phyloP scores from a whole-genome alignment of 2,888 invertebrate species.

The Pyrochroa serraticornis region DNA sequence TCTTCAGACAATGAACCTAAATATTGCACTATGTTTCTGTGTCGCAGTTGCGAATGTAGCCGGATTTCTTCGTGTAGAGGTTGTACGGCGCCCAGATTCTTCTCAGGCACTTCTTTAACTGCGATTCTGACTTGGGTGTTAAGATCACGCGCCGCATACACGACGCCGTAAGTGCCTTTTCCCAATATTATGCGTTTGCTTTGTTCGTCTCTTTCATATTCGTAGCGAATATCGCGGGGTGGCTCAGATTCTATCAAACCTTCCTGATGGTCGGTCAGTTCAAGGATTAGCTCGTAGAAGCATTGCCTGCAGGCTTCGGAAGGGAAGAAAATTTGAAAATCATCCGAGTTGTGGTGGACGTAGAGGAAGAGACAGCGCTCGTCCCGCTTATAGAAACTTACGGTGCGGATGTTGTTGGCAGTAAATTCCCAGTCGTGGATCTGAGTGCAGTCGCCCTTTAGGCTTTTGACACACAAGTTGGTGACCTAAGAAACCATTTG shows the following conservation, averaged over 20 bases:
- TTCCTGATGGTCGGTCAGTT: slow-evolving; percentile 88
- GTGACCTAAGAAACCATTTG: slow-evolving; percentile 45
- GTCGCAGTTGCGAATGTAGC: slow-evolving; percentile 92
- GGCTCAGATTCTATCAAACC: slow-evolving; percentile 57
- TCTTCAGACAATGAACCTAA: slow-evolving; percentile 87
- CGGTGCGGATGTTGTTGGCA: slow-evolving; percentile 85
- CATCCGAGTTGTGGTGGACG: slow-evolving; percentile 97
- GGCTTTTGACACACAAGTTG: slow-evolving; percentile 81
- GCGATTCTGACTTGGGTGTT: slow-evolving; percentile 93
- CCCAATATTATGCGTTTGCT: slow-evolving; percentile 86
- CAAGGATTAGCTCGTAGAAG: slow-evolving; percentile 83
- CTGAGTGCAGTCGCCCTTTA: slow-evolving; percentile 79
- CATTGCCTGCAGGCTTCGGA: slow-evolving; percentile 84
- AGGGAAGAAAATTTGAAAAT: slow-evolving; percentile 98
- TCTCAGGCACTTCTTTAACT: slow-evolving; percentile 97
- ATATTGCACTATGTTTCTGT: slow-evolving; percentile 93
- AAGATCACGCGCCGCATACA: slow-evolving; percentile 92
- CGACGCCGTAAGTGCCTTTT: slow-evolving; percentile 94
- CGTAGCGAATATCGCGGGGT: slow-evolving; percentile 68
- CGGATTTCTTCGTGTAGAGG: slow-evolving; percentile 98
- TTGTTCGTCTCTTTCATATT: slow-evolving; percentile 94
- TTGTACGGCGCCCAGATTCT: slow-evolving; percentile 94
- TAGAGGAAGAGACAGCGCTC: slow-evolving; percentile 95
- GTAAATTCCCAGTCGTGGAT: slow-evolving; percentile 95
- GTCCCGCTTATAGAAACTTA: slow-evolving; percentile 94